Conservation (phyloP, 2,888 invertebrate genomes). For the Drosophila algonquin region DNA sequence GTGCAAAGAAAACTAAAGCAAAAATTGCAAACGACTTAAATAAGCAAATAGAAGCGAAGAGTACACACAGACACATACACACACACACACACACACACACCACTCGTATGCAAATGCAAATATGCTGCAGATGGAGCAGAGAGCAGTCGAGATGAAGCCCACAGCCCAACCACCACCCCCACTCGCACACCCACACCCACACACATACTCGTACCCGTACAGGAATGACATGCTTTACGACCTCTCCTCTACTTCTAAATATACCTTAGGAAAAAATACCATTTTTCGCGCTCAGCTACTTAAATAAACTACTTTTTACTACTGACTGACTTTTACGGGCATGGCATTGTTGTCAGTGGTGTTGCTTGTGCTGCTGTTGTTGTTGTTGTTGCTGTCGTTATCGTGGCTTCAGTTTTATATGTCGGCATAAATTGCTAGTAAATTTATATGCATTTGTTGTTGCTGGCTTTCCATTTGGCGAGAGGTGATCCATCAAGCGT, state of each 20-base stretch:
- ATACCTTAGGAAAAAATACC: constrained; percentile 38
- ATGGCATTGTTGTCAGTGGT: constrained; percentile 31
- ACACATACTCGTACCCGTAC: too few species aligned
- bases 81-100: constrained; percentile 2
- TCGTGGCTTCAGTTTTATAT: constrained; percentile 26
- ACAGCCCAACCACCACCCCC: neutral
- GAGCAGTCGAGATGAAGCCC: neutral
- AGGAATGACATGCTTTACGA: constrained; percentile 29
- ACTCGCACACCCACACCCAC: neutral
- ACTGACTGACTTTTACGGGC: constrained; percentile 45
- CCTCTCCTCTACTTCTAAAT: constrained; percentile 33
- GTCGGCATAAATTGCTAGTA: constrained; percentile 60
- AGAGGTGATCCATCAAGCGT: neutral
- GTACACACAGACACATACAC: constrained; percentile 21
- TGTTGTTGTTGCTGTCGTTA: too few species aligned
- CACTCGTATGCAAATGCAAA: constrained; percentile 25
- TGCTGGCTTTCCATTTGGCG: neutral
- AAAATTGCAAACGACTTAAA: constrained; percentile 77
- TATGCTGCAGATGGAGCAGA: constrained; percentile 4
- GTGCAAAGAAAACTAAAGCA: constrained; percentile 54
- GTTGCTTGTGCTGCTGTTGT: constrained; percentile 6
- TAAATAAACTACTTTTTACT: constrained; percentile 74
- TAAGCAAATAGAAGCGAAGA: constrained; percentile 62
- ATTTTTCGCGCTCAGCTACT: constrained; percentile 58
- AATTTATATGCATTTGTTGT: constrained; percentile 47